Conservation (phyloP, 2,888 invertebrate species). For the Augochlorella aurata region DNA sequence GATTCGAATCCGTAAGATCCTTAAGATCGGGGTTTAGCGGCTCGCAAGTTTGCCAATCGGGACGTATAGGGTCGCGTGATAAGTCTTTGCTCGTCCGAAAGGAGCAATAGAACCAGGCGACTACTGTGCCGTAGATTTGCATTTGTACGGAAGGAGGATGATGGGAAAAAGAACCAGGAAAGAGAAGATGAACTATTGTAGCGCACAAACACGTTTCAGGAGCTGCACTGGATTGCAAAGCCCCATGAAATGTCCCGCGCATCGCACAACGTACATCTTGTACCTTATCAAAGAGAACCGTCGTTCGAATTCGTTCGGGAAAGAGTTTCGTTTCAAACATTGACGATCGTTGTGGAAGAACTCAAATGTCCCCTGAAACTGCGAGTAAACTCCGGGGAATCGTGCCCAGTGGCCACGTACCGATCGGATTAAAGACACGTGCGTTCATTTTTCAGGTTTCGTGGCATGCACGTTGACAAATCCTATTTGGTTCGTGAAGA, state of each 20-base stretch:
- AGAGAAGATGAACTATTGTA: background rate
- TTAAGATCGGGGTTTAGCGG: conserved; percentile 18
- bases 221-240: background rate
- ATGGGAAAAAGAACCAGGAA: background rate
- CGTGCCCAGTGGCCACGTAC: conserved; percentile 26
- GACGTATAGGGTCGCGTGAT: background rate
- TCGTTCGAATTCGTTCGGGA: background rate
- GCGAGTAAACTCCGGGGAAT: background rate
- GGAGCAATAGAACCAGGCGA: background rate
- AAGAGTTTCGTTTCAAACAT: background rate
- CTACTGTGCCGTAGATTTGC: background rate
- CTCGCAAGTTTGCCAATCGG: conserved; percentile 25
- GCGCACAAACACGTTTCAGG: background rate
- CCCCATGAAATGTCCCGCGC: background rate
- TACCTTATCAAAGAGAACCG: background rate
- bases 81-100: background rate
- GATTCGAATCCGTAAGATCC: background rate
- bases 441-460: conserved; percentile 87
- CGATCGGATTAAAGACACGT: conserved; percentile 48
- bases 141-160: background rate
- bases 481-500: conserved; percentile 99
- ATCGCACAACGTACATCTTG: background rate
- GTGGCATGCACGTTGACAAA: conserved; percentile 97
- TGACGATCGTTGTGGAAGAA: background rate
- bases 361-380: background rate